Evolutionary conservation across 2,113 vertebrate genomes (phyloP).

Genomic region (Zingel zingel): DNA sequence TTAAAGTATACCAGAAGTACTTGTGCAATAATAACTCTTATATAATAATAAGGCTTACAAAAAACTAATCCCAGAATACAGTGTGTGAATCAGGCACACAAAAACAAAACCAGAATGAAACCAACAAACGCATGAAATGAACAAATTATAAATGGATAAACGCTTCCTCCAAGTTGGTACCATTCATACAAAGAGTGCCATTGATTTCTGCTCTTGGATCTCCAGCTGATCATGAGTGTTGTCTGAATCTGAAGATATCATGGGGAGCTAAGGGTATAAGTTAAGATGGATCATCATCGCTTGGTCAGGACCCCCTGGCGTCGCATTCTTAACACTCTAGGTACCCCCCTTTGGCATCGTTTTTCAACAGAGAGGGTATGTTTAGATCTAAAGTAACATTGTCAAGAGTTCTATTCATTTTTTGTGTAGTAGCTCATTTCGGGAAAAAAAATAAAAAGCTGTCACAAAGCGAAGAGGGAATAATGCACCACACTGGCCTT

Average conservation of each 20-base stretch:
- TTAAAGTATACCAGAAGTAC: neutral
- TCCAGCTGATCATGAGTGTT: neutral
- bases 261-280: neutral
- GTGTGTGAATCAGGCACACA: neutral
- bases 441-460: constrained; percentile 44
- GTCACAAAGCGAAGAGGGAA: constrained; percentile 39
- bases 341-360: too few relatives aligned
- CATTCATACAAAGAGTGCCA: too few relatives aligned
- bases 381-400: neutral
- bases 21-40: neutral
- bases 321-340: too few relatives aligned
- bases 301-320: too few relatives aligned
- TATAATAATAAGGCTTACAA: neutral
- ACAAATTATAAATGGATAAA: neutral
- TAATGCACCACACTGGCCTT: constrained; percentile 33
- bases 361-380: too few relatives aligned
- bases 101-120: neutral
- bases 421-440: constrained; percentile 50
- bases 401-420: constrained; percentile 58
- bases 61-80: neutral
- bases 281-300: neutral
- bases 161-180: too few relatives aligned
- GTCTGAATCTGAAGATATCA: neutral
- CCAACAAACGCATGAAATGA: neutral
- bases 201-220: neutral